These are phyloP conservation scores for Atherix ibis DNA, from an alignment of 2,888 invertebrate species.

Conservation along the genomic window DNA sequence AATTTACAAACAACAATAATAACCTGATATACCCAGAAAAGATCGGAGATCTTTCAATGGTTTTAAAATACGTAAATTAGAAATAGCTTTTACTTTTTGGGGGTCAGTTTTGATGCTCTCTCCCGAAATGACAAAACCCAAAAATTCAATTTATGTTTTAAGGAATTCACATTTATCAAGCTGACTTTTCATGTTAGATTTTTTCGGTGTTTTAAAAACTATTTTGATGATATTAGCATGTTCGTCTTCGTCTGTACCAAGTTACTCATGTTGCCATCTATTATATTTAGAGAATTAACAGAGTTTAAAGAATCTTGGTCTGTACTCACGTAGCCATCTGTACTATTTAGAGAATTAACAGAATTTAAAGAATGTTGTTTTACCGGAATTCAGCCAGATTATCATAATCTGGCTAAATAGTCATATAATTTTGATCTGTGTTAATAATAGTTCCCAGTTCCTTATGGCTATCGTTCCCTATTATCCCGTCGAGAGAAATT, in stretches of 20 bases:
- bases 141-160: background rate
- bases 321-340: slow-evolving; percentile 1
- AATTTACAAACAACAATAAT: no score
- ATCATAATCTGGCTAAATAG: slow-evolving; percentile 1
- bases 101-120: background rate
- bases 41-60: slow-evolving; percentile 1
- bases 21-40: background rate
- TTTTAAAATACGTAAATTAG: background rate
- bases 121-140: background rate
- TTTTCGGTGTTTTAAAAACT: background rate
- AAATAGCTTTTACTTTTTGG: background rate
- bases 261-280: background rate
- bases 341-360: slow-evolving; percentile 4
- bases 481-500: slow-evolving; percentile 8
- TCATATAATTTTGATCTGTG: slow-evolving; percentile 7
- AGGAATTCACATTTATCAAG: slow-evolving; percentile 3
- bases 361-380: slow-evolving; percentile 4
- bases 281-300: no score
- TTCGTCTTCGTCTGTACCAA: background rate
- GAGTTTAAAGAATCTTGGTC: background rate
- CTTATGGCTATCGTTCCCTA: slow-evolving; percentile 9
- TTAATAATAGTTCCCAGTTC: slow-evolving; percentile 5
- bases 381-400: slow-evolving; percentile 4
- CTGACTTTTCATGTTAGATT: background rate
- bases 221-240: background rate